A percentile compares a stretch with the other conserved stretches of the same genome.
phyloP scores from a whole-genome alignment of 2,888 invertebrate species.

The Phyllotreta striolata region DNA sequence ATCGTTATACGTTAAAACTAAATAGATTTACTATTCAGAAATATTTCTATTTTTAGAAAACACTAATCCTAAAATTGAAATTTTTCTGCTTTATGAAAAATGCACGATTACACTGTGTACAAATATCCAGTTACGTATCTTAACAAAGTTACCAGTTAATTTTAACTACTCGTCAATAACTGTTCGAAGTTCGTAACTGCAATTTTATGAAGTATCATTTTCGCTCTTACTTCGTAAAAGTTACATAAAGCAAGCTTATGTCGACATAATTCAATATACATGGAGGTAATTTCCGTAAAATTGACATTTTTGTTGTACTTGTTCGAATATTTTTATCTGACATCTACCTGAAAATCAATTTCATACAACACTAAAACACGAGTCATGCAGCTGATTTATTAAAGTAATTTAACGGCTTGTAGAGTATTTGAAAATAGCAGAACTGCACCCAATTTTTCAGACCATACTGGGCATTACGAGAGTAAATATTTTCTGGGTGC shows the following conservation, averaged over 20 bases:
- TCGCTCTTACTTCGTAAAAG: conserved; percentile 10
- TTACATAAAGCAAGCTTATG: conserved; percentile 11
- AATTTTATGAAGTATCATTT: conserved; percentile 17
- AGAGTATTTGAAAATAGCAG: background rate
- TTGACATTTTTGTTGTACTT: background rate
- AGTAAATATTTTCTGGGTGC: conserved; percentile 7
- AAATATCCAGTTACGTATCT: too few species aligned
- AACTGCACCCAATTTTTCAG: background rate
- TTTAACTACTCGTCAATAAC: background rate
- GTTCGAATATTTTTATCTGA: too few species aligned
- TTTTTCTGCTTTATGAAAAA: too few species aligned
- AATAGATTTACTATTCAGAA: too few species aligned
- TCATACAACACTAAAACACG: too few species aligned
- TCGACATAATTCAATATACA: conserved; percentile 6
- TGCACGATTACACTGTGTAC: too few species aligned
- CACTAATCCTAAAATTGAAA: too few species aligned
- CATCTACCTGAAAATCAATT: too few species aligned
- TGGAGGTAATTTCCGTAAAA: conserved; percentile 17
- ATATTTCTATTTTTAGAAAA: too few species aligned
- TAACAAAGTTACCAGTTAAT: too few species aligned
- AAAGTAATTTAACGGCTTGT: conserved; percentile 1
- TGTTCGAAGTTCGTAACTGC: background rate
- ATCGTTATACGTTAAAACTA: too few species aligned
- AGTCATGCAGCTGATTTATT: too few species aligned
- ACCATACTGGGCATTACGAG: background rate